These are phyloP conservation scores for Baronia brevicornis DNA, from an alignment of 2,888 invertebrate species.

Conservation along the genomic window DNA sequence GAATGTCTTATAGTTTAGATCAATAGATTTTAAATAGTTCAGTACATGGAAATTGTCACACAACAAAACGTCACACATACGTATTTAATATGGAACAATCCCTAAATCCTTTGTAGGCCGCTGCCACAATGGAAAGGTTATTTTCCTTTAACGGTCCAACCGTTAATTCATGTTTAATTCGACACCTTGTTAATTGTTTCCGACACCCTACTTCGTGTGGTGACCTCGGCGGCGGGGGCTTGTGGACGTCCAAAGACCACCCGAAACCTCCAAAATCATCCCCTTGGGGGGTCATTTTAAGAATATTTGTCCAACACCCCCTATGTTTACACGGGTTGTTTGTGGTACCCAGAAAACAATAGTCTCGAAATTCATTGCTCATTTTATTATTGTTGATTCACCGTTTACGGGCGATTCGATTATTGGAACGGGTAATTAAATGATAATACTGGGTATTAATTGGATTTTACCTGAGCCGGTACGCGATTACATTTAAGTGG, in stretches of 20 bases:
- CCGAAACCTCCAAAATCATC: slow-evolving; percentile 38
- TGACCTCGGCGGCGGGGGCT: slow-evolving; percentile 57
- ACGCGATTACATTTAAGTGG: slow-evolving; percentile 43
- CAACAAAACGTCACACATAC: slow-evolving; percentile 67
- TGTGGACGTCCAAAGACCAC: slow-evolving; percentile 51
- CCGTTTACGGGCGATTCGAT: slow-evolving; percentile 72
- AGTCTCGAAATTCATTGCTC: slow-evolving; percentile 74
- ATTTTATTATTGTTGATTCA: slow-evolving; percentile 75
- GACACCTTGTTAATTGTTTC: slow-evolving; percentile 76
- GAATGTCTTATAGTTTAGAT: no score
- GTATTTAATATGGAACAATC: slow-evolving; percentile 72
- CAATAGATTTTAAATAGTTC: no score
- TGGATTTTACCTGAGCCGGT: slow-evolving; percentile 63
- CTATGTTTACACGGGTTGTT: slow-evolving; percentile 71
- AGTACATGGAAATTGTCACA: no score
- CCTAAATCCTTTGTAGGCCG: slow-evolving; percentile 69
- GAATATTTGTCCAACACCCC: slow-evolving; percentile 70
- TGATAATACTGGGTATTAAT: slow-evolving; percentile 73
- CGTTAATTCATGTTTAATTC: slow-evolving; percentile 76
- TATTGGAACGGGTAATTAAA: slow-evolving; percentile 74
- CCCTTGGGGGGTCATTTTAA: slow-evolving; percentile 66
- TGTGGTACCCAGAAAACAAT: slow-evolving; percentile 75
- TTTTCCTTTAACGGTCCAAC: slow-evolving; percentile 69
- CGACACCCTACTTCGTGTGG: slow-evolving; percentile 68
- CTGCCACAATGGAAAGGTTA: slow-evolving; percentile 69